These are phyloP conservation scores for Ormyrus labotus DNA, from an alignment of 2,888 invertebrate species.

Conservation along the genomic window DNA sequence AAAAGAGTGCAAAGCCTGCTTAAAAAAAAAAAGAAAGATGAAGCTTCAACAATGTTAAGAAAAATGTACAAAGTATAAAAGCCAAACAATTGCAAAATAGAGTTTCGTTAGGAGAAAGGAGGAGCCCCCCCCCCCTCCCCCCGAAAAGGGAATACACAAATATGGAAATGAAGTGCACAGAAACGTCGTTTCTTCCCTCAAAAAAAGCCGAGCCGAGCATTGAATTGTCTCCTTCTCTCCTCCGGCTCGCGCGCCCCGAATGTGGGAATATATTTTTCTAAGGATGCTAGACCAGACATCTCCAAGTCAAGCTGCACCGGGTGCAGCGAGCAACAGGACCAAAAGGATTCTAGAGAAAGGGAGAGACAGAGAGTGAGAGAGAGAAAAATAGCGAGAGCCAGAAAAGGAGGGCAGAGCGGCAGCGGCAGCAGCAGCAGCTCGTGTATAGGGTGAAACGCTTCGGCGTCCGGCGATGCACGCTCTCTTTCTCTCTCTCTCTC, in stretches of 20 bases:
- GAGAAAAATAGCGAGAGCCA: conserved; percentile 55
- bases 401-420: background rate
- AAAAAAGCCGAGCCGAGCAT: conserved; percentile 26
- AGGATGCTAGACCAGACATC: conserved; percentile 47
- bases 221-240: conserved; percentile 41
- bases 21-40: no score
- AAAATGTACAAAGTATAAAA: conserved; percentile 31
- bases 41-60: conserved; percentile 1
- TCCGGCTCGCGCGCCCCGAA: conserved; percentile 2
- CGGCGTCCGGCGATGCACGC: conserved; percentile 35
- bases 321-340: conserved; percentile 42
- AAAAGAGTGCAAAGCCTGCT: background rate
- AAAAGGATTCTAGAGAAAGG: conserved; percentile 56
- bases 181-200: conserved; percentile 48
- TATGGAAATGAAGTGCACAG: conserved; percentile 50
- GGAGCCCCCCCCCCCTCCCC: no score
- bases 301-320: conserved; percentile 53
- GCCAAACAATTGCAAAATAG: conserved; percentile 21
- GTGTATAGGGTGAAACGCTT: conserved; percentile 24
- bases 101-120: conserved; percentile 1
- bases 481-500: background rate
- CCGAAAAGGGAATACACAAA: conserved; percentile 24
- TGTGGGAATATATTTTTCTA: conserved; percentile 57
- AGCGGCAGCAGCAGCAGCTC: no score
- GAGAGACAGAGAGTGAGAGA: conserved; percentile 44